Conservation (phyloP, 92 coral and sea anemone species). For the Phymanthus crucifer region DNA sequence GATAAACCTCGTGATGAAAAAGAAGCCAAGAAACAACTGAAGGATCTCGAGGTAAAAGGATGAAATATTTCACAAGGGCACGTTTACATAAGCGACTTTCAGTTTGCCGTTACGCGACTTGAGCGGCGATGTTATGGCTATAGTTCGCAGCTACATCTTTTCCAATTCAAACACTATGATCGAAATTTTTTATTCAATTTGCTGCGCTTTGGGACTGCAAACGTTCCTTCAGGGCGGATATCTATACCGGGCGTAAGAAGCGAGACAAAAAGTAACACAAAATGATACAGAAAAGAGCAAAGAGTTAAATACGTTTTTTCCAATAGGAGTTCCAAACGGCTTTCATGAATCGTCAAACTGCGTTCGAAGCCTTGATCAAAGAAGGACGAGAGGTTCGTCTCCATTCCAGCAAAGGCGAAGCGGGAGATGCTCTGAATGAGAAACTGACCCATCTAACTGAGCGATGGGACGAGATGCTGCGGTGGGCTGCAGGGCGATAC, state of each 20-base stretch:
- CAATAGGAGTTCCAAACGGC: conserved; percentile 83
- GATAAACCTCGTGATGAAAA: conserved; percentile 78
- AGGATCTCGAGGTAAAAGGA: conserved; percentile 76
- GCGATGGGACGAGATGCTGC: conserved; percentile 97
- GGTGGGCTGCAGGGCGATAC: conserved; percentile 99
- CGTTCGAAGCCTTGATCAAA: conserved; percentile 83
- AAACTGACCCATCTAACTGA: conserved; percentile 81
- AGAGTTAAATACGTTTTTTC: background rate
- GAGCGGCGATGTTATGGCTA: too few relatives aligned
- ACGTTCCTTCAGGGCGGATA: too few relatives aligned
- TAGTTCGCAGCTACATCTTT: too few relatives aligned
- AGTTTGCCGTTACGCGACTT: too few relatives aligned
- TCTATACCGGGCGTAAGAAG: too few relatives aligned
- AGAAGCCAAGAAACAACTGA: conserved; percentile 72
- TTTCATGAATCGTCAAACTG: conserved; percentile 74
- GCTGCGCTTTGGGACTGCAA: too few relatives aligned
- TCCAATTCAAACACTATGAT: too few relatives aligned
- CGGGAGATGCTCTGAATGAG: conserved; percentile 74
- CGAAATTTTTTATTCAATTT: too few relatives aligned
- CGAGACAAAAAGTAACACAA: too few relatives aligned
- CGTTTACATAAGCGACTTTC: too few relatives aligned
- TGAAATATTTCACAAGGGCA: background rate
- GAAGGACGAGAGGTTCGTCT: conserved; percentile 95
- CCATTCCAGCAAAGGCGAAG: conserved; percentile 72
- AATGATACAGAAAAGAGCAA: background rate